These are phyloP conservation scores for Thysanoteuthis rhombus DNA, from an alignment of 2,888 invertebrate genomes.

Conservation along the genomic window DNA sequence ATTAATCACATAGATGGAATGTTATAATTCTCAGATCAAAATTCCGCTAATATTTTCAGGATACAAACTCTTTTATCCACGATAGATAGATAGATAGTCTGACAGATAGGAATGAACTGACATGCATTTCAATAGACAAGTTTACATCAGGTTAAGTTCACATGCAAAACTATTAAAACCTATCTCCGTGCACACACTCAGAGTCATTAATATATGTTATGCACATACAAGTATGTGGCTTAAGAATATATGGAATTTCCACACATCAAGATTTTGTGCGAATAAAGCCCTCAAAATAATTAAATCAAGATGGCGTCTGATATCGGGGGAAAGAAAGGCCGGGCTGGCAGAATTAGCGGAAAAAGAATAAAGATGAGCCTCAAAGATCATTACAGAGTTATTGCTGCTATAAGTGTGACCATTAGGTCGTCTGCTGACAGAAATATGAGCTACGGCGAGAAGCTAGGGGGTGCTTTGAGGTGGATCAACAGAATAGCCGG, in stretches of 20 bases:
- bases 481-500: slow-evolving; percentile 12
- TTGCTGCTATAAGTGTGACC: not conserved
- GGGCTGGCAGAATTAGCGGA: not conserved
- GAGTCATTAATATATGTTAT: not conserved
- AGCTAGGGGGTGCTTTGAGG: no score
- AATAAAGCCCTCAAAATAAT: not conserved
- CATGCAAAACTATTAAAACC: not conserved
- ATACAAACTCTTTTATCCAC: no score
- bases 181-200: not conserved
- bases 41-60: no score
- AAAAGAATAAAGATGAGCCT: not conserved
- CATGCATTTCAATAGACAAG: not conserved
- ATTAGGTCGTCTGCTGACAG: not conserved
- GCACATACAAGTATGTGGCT: not conserved
- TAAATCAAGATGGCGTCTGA: not conserved
- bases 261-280: not conserved
- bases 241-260: not conserved
- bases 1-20: no score
- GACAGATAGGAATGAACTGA: not conserved
- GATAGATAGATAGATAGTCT: not conserved
- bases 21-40: no score
- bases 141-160: not conserved
- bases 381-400: not conserved
- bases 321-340: not conserved
- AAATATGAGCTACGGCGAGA: not conserved